Evolutionary conservation across 2,113 vertebrate species (phyloP), one percentile per base, ranked within the genome.

Genomic region (Falcunculus frontatus): DNA sequence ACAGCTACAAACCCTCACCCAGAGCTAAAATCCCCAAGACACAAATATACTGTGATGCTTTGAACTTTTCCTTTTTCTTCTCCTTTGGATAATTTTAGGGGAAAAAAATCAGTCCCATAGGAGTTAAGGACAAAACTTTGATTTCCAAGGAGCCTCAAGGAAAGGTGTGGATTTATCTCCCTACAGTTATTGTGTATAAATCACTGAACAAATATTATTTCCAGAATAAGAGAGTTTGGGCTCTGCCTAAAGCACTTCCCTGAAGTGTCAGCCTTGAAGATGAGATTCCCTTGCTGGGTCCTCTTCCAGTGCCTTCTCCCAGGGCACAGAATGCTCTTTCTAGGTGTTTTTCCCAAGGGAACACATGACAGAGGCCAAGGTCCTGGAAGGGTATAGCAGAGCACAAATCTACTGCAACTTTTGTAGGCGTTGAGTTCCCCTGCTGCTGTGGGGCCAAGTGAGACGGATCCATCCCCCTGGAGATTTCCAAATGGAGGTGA

Each of bases 41-140:
- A 1, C 0, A 4, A 15, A 62, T 25, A 7, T 7, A 9, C 6
- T 27, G 35, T 44, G 21, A 29, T 53, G 41, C 9, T 35, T 90
- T n/a, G 16, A 67, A 16, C 2, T 81, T 77, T 49, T 52, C 8
- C 14, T 55, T 60, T 26, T 47, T 7, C 64, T 74, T 78, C 30
- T 64, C 18, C 27, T 87, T 75, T 37, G 30, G 23, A 10, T 39
- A 26, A 44, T 82, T 75, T 62, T 10, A 69, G 29, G 18, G 23
- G 50, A 13, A 67, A 44, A 15, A 35, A 13, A 1, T 13, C 20
- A n/a, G 7, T 52, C 25, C 30, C 13, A 4, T 4, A 0, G 0
- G 32, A 81, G 11, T 20, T 17, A 35, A 55, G n/a, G 26, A 23
- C 10, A 78, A 65, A 80, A 7, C 10, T 53, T 76, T 35, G 65